phyloP scores from a whole-genome alignment of 2,113 vertebrate species.

The Progne subis region DNA sequence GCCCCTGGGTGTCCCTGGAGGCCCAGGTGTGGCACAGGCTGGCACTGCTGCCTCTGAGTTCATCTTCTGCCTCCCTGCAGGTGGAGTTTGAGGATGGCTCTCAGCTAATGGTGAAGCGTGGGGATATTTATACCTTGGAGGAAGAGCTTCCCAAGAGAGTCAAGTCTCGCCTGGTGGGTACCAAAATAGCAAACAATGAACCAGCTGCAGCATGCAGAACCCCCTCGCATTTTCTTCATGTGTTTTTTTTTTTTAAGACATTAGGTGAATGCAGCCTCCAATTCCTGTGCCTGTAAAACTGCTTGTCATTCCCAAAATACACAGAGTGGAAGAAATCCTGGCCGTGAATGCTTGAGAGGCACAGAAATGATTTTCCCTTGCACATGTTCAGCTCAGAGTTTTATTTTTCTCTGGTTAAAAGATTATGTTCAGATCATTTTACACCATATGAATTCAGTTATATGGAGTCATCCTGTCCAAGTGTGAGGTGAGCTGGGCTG shows the following conservation, averaged over 20 bases:
- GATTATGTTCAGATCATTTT: background rate
- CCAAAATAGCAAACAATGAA: background rate
- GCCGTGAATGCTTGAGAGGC: background rate
- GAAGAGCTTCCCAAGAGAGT: slow-evolving; percentile 95
- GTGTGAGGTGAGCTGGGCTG: background rate
- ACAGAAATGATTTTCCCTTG: background rate
- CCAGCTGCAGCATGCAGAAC: background rate
- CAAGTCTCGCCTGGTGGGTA: slow-evolving; percentile 87
- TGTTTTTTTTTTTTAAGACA: background rate
- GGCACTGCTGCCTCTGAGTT: background rate
- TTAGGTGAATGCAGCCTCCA: background rate
- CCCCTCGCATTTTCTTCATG: background rate
- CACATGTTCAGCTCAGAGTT: background rate
- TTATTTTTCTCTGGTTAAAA: background rate
- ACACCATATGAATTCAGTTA: background rate
- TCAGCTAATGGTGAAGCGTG: slow-evolving; percentile 89
- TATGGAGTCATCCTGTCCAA: background rate
- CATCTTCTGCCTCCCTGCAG: slow-evolving; percentile 62
- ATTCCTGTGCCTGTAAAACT: background rate
- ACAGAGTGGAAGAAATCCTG: background rate
- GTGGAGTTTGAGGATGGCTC: slow-evolving; percentile 94
- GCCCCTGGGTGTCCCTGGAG: background rate
- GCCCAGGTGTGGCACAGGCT: fast-evolving
- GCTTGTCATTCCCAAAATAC: background rate
- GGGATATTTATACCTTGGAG: slow-evolving; percentile 88